Evolutionary conservation across 1,140 invertebrate species (phyloP), one percentile per base, ranked within the genome.

Genomic region (Copidosoma floridanum): DNA sequence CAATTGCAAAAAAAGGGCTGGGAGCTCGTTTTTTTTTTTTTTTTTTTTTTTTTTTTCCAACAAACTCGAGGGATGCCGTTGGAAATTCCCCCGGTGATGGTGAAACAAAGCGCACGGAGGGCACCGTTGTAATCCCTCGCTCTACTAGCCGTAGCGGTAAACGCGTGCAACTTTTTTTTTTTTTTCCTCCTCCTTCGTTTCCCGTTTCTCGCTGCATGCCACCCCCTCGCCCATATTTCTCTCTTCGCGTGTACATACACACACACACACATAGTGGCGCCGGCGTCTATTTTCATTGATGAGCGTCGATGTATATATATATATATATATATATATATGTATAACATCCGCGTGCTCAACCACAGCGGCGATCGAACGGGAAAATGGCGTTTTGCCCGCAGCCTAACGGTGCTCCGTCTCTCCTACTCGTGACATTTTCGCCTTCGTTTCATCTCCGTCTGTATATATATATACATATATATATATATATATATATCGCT

Each of bases 361-460:
- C 43, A 12, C 23, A 46, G 23, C 20, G 11, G 24, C 16, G 46
- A 48, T 24, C 40, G 21, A 48, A 48, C 26, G 46, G 46, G 46
- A 32, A 47, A 47, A 48, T 48, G 46, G 46, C 46, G 26, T 26
- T 48, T 48, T 48, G 46, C 46, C 46, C 46, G 32, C 12, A 18
- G 26, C 11, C 44, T 47, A 47, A 47, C 44, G 44, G 44, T 47
- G 23, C 43, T 20, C n/a, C 43, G 23, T 46, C 44, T 24, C 23
- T 47, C 44, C 14, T 18, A 43, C 40, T 20, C 18, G 16, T 48
- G 46, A 27, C 32, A 48, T 47, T 27, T 47, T 4, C 44, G 26
- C 23, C 29, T 40, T n/a, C 14, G 12, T n/a, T 16, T 40, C 37
- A n/a, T 48, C 2, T 12, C 14, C 4, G 3, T 14, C 37, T 3